A percentile compares a stretch with the other conserved stretches of the same genome.
These are phyloP conservation scores for Manis pentadactyla DNA, from an alignment of 2,797 vertebrate genomes.

Conservation along the genomic window DNA sequence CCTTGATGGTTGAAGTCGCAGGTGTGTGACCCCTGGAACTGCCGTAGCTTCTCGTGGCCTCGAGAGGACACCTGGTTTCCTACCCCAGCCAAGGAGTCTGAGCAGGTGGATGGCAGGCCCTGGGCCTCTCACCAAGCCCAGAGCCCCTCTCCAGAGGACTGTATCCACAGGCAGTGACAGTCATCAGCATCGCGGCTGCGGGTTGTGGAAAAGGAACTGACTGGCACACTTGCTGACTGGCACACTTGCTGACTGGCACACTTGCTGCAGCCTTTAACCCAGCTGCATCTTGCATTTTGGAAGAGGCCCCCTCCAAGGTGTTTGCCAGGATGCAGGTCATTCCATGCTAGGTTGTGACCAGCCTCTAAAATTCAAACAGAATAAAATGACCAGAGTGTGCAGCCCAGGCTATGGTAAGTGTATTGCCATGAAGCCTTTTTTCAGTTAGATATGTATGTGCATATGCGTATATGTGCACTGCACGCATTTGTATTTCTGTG, in stretches of 20 bases:
- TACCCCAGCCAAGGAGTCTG: not conserved
- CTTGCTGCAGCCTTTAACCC: not conserved
- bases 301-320: fast-evolving
- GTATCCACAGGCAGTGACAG: fast-evolving
- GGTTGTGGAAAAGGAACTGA: too few relatives aligned
- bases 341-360: too few relatives aligned
- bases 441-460: too few relatives aligned
- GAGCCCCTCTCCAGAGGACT: fast-evolving
- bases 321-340: not conserved
- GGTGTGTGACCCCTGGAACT: not conserved
- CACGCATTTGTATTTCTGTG: fast-evolving
- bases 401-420: fast-evolving
- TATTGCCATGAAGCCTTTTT: fast-evolving
- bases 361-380: not conserved
- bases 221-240: too few relatives aligned
- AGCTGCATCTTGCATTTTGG: fast-evolving
- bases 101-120: not conserved
- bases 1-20: not conserved
- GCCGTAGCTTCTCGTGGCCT: not conserved
- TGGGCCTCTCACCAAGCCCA: too few relatives aligned
- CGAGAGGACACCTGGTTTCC: fast-evolving
- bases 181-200: not conserved
- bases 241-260: too few relatives aligned
- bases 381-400: too few relatives aligned
- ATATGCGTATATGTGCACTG: fast-evolving